These are phyloP conservation scores for Euzetes globulus DNA, from an alignment of 2,888 invertebrate species.

Conservation along the genomic window DNA sequence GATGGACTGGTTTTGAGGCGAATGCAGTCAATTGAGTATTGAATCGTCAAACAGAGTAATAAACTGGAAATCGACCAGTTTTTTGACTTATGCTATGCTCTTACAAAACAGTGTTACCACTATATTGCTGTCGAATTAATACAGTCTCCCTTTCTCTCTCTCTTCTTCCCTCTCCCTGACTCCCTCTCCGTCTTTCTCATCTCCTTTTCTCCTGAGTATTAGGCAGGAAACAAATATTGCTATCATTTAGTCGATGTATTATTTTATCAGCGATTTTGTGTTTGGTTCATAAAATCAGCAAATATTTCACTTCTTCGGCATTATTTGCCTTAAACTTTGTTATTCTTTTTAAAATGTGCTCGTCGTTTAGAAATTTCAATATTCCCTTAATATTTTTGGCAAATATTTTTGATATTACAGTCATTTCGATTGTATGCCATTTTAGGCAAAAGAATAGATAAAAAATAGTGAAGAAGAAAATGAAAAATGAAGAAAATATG, in stretches of 20 bases:
- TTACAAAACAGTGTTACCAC: too few species aligned
- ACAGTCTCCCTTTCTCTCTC: too few species aligned
- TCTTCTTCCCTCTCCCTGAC: too few species aligned
- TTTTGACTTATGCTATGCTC: too few species aligned
- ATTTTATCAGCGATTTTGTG: slow-evolving; percentile 1
- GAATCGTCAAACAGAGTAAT: neutral
- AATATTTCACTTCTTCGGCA: neutral
- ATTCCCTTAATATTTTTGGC: neutral
- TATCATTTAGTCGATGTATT: neutral
- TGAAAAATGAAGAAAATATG: too few species aligned
- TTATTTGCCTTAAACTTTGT: neutral
- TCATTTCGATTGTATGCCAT: too few species aligned
- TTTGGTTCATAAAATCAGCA: neutral
- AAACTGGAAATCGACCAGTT: neutral
- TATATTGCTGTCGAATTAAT: too few species aligned
- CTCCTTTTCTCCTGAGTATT: neutral
- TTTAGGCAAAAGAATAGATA: too few species aligned
- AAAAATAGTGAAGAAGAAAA: too few species aligned
- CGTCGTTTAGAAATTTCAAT: too few species aligned
- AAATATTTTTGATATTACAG: too few species aligned
- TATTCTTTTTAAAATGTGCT: neutral
- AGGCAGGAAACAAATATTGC: neutral
- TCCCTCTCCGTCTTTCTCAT: neutral
- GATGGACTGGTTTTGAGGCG: slow-evolving; percentile 21
- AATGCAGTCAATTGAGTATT: neutral